Evolutionary conservation across 2,113 vertebrate species (phyloP).

Genomic region (Lamprologus ornatipinnis): DNA sequence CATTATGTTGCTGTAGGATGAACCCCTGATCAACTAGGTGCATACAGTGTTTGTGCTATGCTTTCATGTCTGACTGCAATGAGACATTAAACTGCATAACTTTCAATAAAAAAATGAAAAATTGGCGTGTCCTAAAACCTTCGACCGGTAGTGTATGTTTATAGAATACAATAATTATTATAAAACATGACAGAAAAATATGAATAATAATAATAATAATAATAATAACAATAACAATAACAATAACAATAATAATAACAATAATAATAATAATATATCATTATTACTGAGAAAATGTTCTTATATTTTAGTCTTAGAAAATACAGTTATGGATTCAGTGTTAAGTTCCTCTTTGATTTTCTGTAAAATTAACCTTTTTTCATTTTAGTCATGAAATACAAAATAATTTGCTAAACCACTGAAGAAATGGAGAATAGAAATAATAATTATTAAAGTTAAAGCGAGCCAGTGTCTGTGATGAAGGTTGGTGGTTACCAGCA

Average conservation of each 20-base stretch:
- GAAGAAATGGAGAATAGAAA: neutral
- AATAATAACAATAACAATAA: neutral
- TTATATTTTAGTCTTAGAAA: neutral
- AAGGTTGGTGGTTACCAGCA: constrained; percentile 77
- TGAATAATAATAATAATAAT: neutral
- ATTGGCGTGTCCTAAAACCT: neutral
- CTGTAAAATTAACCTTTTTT: neutral
- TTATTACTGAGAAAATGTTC: neutral
- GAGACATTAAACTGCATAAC: neutral
- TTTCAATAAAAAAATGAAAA: neutral
- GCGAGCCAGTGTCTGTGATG: neutral
- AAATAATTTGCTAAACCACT: neutral
- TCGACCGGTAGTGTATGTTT: neutral
- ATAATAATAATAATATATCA: neutral
- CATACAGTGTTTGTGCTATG: neutral
- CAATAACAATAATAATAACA: neutral
- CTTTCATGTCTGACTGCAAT: neutral
- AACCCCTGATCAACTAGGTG: neutral
- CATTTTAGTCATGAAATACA: neutral
- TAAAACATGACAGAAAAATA: neutral
- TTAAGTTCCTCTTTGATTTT: neutral
- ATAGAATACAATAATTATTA: neutral
- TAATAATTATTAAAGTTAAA: neutral
- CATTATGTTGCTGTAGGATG: neutral
- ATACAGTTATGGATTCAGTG: neutral